phyloP scores from a whole-genome alignment of 2,888 invertebrate species.

The Cantharis lateralis region DNA sequence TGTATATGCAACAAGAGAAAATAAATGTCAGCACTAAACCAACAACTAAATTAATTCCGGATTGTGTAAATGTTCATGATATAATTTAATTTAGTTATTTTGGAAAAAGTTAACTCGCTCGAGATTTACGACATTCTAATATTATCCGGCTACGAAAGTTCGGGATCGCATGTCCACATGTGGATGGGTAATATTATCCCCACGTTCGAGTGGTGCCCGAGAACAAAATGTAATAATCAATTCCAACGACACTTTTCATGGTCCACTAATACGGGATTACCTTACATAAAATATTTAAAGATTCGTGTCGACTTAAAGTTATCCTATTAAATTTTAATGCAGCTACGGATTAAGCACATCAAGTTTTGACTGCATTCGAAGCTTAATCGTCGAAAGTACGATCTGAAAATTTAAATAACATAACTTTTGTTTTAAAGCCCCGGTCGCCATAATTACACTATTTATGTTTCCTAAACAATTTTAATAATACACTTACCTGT shows the following conservation, averaged over 20 bases:
- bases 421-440: background rate
- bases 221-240: background rate
- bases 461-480: background rate
- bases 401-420: background rate
- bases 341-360: background rate
- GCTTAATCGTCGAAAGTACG: background rate
- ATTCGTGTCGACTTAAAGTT: background rate
- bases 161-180: background rate
- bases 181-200: background rate
- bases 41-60: background rate
- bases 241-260: background rate
- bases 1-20: background rate
- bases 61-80: background rate
- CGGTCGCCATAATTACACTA: background rate
- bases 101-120: background rate
- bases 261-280: background rate
- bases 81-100: background rate
- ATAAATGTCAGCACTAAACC: background rate
- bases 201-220: background rate
- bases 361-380: background rate
- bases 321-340: background rate
- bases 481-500: background rate
- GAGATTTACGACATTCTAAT: background rate
- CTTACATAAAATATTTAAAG: background rate
- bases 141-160: background rate